phyloP scores from a whole-genome alignment of 1,140 invertebrate species.

The Cherax quadricarinatus region DNA sequence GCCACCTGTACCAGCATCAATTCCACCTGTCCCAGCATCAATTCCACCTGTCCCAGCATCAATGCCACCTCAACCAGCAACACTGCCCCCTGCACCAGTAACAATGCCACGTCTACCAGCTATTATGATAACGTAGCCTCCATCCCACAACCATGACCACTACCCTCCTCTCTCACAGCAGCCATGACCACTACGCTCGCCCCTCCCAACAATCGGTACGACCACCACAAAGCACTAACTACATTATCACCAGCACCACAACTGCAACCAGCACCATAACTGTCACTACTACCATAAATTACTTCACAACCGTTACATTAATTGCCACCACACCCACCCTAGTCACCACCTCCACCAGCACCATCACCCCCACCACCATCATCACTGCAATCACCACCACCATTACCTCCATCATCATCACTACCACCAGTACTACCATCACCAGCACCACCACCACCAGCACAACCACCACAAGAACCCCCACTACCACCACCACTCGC shows the following conservation, averaged over 20 bases:
- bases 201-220: too few species aligned
- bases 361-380: too few species aligned
- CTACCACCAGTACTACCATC: background rate
- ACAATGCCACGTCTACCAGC: background rate
- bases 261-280: too few species aligned
- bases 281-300: background rate
- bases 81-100: background rate
- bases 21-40: background rate
- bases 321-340: too few species aligned
- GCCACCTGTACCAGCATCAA: background rate
- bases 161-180: background rate
- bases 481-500: background rate
- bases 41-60: background rate
- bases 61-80: background rate
- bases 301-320: background rate
- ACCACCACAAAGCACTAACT: background rate
- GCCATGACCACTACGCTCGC: too few species aligned
- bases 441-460: background rate
- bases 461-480: background rate
- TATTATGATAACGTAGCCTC: background rate
- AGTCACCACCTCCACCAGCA: too few species aligned
- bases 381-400: background rate
- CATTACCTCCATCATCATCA: too few species aligned
- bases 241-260: too few species aligned
- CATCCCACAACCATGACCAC: background rate